A percentile compares a stretch with the other conserved stretches of the same genome.
phyloP scores from a whole-genome alignment of 2,797 vertebrate species.

The Rhabdomys pumilio region DNA sequence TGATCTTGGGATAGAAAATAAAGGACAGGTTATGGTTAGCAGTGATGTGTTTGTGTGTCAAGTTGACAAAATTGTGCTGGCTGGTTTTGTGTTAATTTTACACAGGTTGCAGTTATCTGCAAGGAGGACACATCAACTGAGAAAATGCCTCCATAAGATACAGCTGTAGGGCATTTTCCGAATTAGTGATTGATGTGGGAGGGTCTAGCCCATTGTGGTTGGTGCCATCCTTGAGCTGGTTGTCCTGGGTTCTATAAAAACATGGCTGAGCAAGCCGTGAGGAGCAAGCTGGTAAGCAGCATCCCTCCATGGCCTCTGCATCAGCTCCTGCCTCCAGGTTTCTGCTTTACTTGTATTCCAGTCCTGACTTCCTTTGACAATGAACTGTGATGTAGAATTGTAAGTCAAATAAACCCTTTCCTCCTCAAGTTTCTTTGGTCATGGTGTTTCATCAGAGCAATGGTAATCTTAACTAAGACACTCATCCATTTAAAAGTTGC shows the following conservation, averaged over 20 bases:
- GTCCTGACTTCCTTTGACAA: background rate
- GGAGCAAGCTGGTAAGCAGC: background rate
- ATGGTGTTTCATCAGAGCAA: background rate
- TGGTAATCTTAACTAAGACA: background rate
- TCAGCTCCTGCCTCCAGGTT: background rate
- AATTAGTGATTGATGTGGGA: background rate
- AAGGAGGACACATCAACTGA: background rate
- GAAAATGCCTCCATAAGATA: no score
- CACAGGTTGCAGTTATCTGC: background rate
- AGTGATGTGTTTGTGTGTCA: background rate
- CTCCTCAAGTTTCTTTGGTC: background rate
- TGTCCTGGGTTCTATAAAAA: background rate
- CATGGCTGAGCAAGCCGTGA: background rate
- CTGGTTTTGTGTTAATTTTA: background rate
- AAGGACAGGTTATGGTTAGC: background rate
- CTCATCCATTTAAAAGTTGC: background rate
- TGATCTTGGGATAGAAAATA: background rate
- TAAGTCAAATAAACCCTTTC: background rate
- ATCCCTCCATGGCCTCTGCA: background rate
- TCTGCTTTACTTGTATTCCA: background rate
- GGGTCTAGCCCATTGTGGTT: background rate
- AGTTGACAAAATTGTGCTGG: background rate
- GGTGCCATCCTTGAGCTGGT: background rate
- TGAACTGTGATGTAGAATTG: background rate
- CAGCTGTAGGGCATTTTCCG: background rate